A percentile compares a stretch with the other conserved stretches of the same genome.
phyloP scores from a whole-genome alignment of 2,797 vertebrate species.

The Craterocephalus amniculus region DNA sequence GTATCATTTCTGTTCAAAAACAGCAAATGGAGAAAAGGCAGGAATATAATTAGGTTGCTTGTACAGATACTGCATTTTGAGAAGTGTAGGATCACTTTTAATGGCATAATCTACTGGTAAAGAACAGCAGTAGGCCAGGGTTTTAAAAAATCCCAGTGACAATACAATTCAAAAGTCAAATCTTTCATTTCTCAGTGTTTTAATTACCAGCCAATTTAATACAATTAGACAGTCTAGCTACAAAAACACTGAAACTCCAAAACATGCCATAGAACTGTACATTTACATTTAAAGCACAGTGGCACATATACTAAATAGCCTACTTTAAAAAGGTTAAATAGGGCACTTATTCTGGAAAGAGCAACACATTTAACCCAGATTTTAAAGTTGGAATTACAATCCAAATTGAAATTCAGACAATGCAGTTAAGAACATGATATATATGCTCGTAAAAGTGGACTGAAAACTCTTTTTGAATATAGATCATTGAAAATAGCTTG shows the following conservation, averaged over 20 bases:
- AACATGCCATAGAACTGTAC: neutral
- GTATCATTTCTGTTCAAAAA: neutral
- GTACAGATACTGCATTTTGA: neutral
- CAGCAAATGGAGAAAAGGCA: neutral
- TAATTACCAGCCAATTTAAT: neutral
- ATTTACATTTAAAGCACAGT: constrained; percentile 12
- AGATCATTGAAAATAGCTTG: neutral
- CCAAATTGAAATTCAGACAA: neutral
- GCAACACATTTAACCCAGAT: neutral
- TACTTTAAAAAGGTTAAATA: constrained; percentile 7
- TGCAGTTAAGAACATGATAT: constrained; percentile 3
- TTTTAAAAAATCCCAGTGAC: neutral
- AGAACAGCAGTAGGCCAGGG: neutral
- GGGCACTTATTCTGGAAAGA: neutral
- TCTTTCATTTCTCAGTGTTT: neutral
- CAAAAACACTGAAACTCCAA: constrained; percentile 1
- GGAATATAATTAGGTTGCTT: neutral
- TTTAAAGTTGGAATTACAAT: neutral
- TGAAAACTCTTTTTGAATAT: constrained; percentile 15
- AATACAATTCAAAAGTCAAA: neutral
- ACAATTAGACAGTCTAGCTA: neutral
- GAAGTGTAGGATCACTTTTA: neutral
- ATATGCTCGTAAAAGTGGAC: constrained; percentile 3
- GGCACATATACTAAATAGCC: neutral
- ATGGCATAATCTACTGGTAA: neutral